Evolutionary conservation across 1,140 invertebrate genomes (phyloP).

Genomic region (Brachionus calyciflorus): DNA sequence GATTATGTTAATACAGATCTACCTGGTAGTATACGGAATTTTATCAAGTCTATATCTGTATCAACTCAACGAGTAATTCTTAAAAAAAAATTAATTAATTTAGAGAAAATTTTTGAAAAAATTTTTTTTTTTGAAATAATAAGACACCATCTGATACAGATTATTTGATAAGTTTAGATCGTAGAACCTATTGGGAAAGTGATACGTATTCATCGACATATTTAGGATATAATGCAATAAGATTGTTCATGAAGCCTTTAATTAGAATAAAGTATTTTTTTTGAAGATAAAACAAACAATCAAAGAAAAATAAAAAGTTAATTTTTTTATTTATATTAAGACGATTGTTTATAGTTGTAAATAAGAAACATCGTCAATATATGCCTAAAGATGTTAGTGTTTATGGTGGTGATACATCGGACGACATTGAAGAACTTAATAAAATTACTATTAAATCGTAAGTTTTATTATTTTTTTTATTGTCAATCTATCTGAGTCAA

Average conservation of each 20-base stretch:
- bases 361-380: conserved; percentile 57
- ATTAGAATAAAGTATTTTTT: conserved; percentile 39
- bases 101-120: not conserved
- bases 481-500: too few species aligned
- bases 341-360: conserved; percentile 53
- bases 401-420: conserved; percentile 54
- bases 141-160: not conserved
- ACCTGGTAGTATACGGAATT: conserved; percentile 57
- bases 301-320: too few species aligned
- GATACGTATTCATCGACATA: conserved; percentile 52
- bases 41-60: conserved; percentile 55
- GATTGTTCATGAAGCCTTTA: conserved; percentile 34
- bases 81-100: not conserved
- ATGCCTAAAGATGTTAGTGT: conserved; percentile 49
- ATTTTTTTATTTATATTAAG: conserved; percentile 33
- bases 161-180: conserved; percentile 56
- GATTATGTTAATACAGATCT: conserved; percentile 53
- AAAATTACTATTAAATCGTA: conserved; percentile 54
- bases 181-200: conserved; percentile 60
- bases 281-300: too few species aligned
- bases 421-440: conserved; percentile 54
- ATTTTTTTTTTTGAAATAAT: not conserved
- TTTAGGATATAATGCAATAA: conserved; percentile 32
- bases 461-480: too few species aligned
- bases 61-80: conserved; percentile 47